Evolutionary conservation across 2,797 vertebrate species (phyloP), one percentile per base, ranked within the genome.

Genomic region (Sebastes matsubarae): DNA sequence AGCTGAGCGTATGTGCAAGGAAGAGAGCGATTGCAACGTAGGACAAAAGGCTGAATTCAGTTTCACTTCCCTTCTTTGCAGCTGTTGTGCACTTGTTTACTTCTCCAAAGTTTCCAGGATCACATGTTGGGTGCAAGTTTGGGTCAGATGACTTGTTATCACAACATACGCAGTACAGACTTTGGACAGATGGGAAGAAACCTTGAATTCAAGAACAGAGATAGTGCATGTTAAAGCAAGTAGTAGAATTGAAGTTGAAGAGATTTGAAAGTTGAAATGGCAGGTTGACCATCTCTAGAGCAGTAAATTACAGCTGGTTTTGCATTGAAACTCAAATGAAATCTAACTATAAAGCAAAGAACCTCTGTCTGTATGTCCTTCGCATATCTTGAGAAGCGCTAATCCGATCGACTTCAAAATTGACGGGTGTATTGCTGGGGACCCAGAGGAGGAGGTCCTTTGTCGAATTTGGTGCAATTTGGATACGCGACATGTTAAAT

Each of bases 11-110:
- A 4, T 38, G 30, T 55, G 22, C 3, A 20, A 22, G 16, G 27
- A 34, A 72, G 18, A 71, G 66, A 60, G 38, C 8, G 5, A 16
- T 1, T 46, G 42, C 42, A 18, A 46, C 0, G 2, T 22, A 50
- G 4, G 30, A 74, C 32, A 77, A 80, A 72, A 55, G 22, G 8
- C 57, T 57, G 34, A 34, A 58, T 75, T 89, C 57, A 69, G 79
- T 88, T 88, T 72, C 42, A 80, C 79, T 86, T 91, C 85, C 78
- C 78, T 18, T 81, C 77, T 68, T 20, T 42, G 72, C 52, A 42
- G 74, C 63, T 80, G 73, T 73, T 68, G 4, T 64, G 42, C 59
- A n/a, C 54, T 80, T 84, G 68, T 80, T 80, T 74, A 72, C 78
- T 57, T 69, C 24, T 29, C 59, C 12, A 42, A 66, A 54, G 55